Conservation (phyloP, 1,140 invertebrate genomes). For the Campoletis sonorensis region DNA sequence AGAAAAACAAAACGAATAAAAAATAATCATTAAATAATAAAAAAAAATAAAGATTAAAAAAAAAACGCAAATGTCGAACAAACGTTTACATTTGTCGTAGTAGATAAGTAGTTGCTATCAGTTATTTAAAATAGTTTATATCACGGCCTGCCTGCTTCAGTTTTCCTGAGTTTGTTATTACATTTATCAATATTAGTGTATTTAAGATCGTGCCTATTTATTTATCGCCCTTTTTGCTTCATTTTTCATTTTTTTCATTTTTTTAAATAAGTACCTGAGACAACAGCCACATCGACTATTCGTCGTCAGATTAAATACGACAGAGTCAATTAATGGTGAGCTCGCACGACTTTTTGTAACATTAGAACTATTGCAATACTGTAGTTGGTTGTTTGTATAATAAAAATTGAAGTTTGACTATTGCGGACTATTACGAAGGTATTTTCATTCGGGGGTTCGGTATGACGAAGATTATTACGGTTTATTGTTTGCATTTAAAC, state of each 20-base stretch:
- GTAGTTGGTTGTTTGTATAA: slow-evolving; percentile 69
- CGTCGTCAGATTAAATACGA: not conserved
- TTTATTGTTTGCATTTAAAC: not conserved
- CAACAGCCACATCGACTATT: slow-evolving; percentile 17
- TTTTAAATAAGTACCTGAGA: slow-evolving; percentile 65
- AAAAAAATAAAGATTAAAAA: not conserved
- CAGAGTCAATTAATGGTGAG: slow-evolving; percentile 17
- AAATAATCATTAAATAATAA: slow-evolving; percentile 45
- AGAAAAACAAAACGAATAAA: slow-evolving; percentile 65
- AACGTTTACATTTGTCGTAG: no score
- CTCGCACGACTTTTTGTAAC: slow-evolving; percentile 57
- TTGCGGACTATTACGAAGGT: slow-evolving; percentile 71
- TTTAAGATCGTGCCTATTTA: slow-evolving; percentile 57
- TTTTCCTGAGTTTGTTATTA: slow-evolving; percentile 76
- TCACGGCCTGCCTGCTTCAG: slow-evolving; percentile 77
- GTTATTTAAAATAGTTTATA: slow-evolving; percentile 71
- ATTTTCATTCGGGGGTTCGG: not conserved
- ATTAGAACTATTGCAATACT: slow-evolving; percentile 75
- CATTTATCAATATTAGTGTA: slow-evolving; percentile 67
- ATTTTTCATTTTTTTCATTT: not conserved
- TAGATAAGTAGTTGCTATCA: slow-evolving; percentile 67
- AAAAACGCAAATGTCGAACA: not conserved
- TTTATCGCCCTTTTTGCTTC: slow-evolving; percentile 9
- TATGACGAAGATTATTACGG: not conserved
- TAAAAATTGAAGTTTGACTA: slow-evolving; percentile 71